Percentiles rank a stretch among this genome's conserved stretches.
Evolutionary conservation across 2,113 vertebrate species (phyloP).

Genomic region (Thermophis baileyi): DNA sequence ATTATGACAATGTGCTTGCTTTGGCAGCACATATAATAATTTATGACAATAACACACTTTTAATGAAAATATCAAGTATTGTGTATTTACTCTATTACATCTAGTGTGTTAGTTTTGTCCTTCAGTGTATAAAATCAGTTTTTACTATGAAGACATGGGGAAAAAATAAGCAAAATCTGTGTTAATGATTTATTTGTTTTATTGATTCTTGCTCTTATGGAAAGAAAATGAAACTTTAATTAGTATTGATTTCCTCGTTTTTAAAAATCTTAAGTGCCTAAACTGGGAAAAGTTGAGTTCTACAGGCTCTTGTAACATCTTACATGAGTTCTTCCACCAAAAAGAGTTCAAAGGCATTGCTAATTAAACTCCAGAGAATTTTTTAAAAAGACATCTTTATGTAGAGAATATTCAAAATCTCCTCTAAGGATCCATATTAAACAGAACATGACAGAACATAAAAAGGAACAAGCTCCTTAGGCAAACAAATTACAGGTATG

Average conservation of each 20-base stretch:
- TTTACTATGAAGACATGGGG: neutral
- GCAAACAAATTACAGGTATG: fast-evolving
- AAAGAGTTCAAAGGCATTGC: neutral
- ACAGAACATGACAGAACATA: neutral
- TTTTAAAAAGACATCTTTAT: neutral
- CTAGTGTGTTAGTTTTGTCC: neutral
- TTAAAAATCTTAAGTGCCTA: neutral
- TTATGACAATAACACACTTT: neutral
- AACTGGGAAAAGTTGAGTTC: neutral
- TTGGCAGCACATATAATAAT: neutral
- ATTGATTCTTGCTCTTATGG: neutral
- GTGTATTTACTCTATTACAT: neutral
- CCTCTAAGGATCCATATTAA: neutral
- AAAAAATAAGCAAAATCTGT: neutral
- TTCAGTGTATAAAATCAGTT: neutral
- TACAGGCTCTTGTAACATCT: neutral
- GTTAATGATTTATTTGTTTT: neutral
- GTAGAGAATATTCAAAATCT: neutral
- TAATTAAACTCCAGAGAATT: neutral
- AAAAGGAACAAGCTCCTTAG: neutral
- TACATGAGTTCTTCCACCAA: neutral
- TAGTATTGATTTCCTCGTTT: neutral
- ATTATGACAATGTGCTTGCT: neutral
- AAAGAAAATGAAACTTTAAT: neutral
- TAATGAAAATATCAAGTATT: neutral